A percentile compares a stretch with the other conserved stretches of the same genome.
phyloP scores from a whole-genome alignment of 2,113 vertebrate genomes.

The Leucoraja erinaceus region DNA sequence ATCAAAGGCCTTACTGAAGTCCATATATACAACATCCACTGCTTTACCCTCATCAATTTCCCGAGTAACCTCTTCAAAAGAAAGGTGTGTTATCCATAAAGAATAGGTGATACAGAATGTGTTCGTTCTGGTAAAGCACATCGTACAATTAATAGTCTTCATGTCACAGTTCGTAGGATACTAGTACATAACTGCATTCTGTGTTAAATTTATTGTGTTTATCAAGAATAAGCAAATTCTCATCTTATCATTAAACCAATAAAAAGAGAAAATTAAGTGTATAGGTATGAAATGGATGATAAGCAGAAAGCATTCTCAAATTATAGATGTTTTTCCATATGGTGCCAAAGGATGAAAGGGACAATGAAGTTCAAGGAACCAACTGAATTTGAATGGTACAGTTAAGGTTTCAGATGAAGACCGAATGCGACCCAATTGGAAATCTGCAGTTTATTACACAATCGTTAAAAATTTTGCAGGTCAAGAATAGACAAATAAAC shows the following conservation, averaged over 20 bases:
- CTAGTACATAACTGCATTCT: too few species aligned
- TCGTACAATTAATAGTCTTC: too few species aligned
- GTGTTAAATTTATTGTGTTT: too few species aligned
- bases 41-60: too few species aligned
- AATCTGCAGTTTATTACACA: too few species aligned
- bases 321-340: too few species aligned
- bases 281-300: background rate
- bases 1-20: too few species aligned
- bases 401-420: background rate
- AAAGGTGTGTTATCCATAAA: too few species aligned
- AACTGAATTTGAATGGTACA: background rate
- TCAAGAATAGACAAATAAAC: background rate
- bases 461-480: background rate
- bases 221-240: background rate
- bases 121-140: conserved; percentile 19
- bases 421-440: too few species aligned
- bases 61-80: too few species aligned
- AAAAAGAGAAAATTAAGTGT: background rate
- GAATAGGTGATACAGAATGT: background rate
- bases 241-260: background rate
- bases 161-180: too few species aligned
- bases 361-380: background rate
- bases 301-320: background rate
- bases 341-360: background rate
- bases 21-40: too few species aligned